Conservation (phyloP, 2,797 vertebrate species). For the Catamblyrhynchus diadema region DNA sequence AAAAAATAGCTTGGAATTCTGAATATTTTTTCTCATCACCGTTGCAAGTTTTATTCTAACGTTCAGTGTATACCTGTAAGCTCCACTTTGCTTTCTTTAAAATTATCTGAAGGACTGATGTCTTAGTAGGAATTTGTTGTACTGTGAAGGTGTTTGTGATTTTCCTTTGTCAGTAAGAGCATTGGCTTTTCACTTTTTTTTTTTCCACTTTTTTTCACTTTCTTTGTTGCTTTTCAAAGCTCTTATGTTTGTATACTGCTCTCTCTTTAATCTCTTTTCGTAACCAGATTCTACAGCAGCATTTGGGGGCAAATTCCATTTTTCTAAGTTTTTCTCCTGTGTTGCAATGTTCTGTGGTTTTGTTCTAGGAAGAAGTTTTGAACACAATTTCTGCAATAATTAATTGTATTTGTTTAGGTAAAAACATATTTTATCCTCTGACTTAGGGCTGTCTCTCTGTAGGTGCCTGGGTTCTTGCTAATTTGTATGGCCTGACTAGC, state of each 20-base stretch:
- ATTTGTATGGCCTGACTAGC: background rate
- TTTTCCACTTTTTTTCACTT: rapidly evolving
- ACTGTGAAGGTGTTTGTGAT: background rate
- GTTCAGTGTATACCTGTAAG: background rate
- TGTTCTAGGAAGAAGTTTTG: background rate
- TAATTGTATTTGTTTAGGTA: background rate
- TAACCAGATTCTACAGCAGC: background rate
- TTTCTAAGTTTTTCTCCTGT: background rate
- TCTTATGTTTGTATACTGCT: background rate
- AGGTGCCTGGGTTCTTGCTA: background rate
- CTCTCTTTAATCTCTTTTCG: background rate
- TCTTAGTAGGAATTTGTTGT: background rate
- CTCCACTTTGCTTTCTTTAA: background rate
- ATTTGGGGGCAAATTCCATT: background rate
- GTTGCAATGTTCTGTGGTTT: background rate
- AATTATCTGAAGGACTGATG: background rate
- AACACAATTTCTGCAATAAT: background rate
- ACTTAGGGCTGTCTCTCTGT: background rate
- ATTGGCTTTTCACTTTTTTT: background rate
- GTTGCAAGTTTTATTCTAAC: conserved; percentile 1
- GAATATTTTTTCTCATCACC: background rate
- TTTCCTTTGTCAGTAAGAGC: background rate
- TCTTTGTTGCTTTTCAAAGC: background rate
- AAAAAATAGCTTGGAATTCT: conserved; percentile 11
- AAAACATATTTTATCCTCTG: background rate